phyloP scores from a whole-genome alignment of 2,797 vertebrate genomes.

The Arrhamphus sclerolepis region DNA sequence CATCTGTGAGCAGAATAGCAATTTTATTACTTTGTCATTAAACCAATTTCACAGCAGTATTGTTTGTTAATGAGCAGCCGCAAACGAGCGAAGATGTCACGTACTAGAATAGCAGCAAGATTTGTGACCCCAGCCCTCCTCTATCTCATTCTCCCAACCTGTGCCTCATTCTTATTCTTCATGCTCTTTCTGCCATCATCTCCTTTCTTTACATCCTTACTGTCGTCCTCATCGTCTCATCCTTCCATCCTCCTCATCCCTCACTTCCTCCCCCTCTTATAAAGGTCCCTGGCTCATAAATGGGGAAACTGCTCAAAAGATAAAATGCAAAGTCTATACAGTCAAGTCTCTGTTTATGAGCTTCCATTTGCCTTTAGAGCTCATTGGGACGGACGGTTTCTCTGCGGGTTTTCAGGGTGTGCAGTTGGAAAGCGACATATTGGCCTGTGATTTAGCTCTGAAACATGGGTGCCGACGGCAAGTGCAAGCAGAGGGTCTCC shows the following conservation, averaged over 20 bases:
- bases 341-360: conserved; percentile 95
- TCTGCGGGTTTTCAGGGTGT: conserved; percentile 65
- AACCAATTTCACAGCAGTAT: conserved; percentile 99
- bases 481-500: conserved; percentile 55
- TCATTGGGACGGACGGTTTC: conserved; percentile 92
- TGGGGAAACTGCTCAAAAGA: conserved; percentile 91
- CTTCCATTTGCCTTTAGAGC: conserved; percentile 95
- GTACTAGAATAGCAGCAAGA: conserved; percentile 98
- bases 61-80: conserved; percentile 99
- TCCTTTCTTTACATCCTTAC: conserved; percentile 55
- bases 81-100: conserved; percentile 99
- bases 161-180: conserved; percentile 70
- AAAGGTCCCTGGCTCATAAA: conserved; percentile 92
- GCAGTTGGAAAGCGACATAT: conserved; percentile 69
- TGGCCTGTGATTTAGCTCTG: conserved; percentile 69
- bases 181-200: conserved; percentile 43
- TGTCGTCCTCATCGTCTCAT: conserved; percentile 37
- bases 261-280: conserved; percentile 69
- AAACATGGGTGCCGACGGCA: conserved; percentile 57
- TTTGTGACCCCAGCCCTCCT: conserved; percentile 91
- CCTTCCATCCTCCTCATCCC: conserved; percentile 43
- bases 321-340: conserved; percentile 99
- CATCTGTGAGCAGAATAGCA: conserved; percentile 99
- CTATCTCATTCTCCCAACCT: conserved; percentile 63
- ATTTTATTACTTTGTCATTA: conserved; percentile 99